phyloP scores from a whole-genome alignment of 2,888 invertebrate genomes.

The Callosobruchus maculatus region DNA sequence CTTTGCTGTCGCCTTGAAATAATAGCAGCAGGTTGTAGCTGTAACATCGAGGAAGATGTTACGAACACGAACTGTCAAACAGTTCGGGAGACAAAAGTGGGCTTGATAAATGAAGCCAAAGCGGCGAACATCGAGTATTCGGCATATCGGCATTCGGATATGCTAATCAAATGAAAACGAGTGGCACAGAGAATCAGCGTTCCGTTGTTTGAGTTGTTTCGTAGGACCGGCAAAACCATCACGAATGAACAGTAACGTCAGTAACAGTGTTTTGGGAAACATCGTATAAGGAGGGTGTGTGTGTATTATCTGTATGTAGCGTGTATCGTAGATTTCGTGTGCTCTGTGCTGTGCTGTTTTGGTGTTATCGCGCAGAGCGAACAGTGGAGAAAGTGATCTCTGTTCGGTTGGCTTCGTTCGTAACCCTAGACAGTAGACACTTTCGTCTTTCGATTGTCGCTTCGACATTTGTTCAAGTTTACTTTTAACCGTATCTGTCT shows the following conservation, averaged over 20 bases:
- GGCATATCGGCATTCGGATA: slow-evolving; percentile 11
- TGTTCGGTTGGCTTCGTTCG: slow-evolving; percentile 18
- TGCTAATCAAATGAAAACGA: slow-evolving; percentile 23
- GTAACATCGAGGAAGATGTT: not conserved
- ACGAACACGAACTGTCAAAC: not conserved
- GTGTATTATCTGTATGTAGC: not conserved
- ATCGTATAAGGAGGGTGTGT: slow-evolving; percentile 28
- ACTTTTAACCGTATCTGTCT: slow-evolving; percentile 13
- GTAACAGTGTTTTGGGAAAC: slow-evolving; percentile 33
- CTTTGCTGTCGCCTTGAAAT: not conserved
- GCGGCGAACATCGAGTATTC: not conserved
- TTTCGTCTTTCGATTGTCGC: slow-evolving; percentile 19
- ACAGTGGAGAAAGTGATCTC: slow-evolving; percentile 22
- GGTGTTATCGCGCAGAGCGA: slow-evolving; percentile 14
- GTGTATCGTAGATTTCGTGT: not conserved
- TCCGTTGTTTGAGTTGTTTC: slow-evolving; percentile 6
- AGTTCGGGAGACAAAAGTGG: not conserved
- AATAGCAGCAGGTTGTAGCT: not conserved
- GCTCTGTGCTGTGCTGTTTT: slow-evolving; percentile 25
- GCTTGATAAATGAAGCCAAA: not conserved
- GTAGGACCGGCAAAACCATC: slow-evolving; percentile 2
- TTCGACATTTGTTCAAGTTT: slow-evolving; percentile 14
- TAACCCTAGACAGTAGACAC: slow-evolving; percentile 23
- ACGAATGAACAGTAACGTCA: not conserved
- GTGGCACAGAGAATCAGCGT: slow-evolving; percentile 3